Conservation (phyloP, 1,140 invertebrate species). For the Lepidurus arcticus region DNA sequence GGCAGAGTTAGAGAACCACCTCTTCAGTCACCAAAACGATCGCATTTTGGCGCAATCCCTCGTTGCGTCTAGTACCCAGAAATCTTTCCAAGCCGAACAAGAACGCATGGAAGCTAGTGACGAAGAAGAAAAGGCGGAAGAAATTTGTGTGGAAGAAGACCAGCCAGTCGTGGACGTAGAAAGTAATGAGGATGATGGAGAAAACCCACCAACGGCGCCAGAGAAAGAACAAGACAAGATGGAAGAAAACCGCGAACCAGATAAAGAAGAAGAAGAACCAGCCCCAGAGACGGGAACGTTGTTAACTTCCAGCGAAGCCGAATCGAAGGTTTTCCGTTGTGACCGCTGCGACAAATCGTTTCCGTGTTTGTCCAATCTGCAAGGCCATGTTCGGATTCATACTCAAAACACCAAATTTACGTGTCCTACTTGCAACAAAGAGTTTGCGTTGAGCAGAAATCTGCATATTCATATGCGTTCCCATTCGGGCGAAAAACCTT, state of each 20-base stretch:
- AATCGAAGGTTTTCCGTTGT: conserved; percentile 40
- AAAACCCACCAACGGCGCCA: conserved; percentile 24
- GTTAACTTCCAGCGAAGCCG: conserved; percentile 10
- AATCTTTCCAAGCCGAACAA: conserved; percentile 38
- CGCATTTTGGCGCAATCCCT: neutral
- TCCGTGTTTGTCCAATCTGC: conserved; percentile 42
- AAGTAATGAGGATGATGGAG: conserved; percentile 41
- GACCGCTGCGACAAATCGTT: conserved; percentile 44
- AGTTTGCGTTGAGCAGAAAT: no score
- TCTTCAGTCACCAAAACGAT: conserved; percentile 48
- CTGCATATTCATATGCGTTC: no score
- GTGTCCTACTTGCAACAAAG: no score
- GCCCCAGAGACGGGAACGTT: conserved; percentile 24
- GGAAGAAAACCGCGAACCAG: neutral
- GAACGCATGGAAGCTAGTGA: conserved; percentile 40
- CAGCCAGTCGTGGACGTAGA: conserved; percentile 38
- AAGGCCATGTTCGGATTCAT: no score
- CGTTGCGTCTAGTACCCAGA: conserved; percentile 34
- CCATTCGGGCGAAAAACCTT: no score
- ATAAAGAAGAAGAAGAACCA: conserved; percentile 21
- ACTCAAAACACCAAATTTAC: no score
- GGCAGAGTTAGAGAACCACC: conserved; percentile 84
- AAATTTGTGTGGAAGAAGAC: conserved; percentile 39
- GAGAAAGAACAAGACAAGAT: neutral
- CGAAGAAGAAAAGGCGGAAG: conserved; percentile 38